Evolutionary conservation across 2,888 invertebrate genomes (phyloP), one percentile per base, ranked within the genome.

Genomic region (Macaria notata): DNA sequence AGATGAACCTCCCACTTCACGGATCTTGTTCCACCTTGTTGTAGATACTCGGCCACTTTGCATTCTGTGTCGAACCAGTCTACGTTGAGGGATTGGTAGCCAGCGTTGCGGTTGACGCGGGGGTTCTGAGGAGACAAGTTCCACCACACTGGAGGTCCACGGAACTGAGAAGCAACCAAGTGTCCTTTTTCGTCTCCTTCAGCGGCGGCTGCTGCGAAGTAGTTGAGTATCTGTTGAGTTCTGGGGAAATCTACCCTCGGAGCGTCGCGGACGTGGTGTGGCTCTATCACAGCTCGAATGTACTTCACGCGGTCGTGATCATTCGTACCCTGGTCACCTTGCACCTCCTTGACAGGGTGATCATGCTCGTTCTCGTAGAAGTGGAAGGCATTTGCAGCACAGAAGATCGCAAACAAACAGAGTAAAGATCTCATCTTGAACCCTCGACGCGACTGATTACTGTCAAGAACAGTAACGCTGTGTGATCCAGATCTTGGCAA

Each of bases 21-120:
- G 2, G 43, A n/a, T 0, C 44, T 43, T 29, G 43, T 30, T 7
- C 44, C 50, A 7, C 50, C 50, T 30, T 3, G 44, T 4, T 44
- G 33, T n/a, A 50, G 50, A 30, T 44, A 50, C 0, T 33, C 43
- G 5, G 44, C n/a, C 4, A 56, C 56, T 54, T 61, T 53, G 31
- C 60, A 61, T 8, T 61, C 60, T 0, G 60, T 47, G n/a, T 49
- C 53, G 45, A 49, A 61, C 60, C 60, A 61, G n/a, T 56, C 56
- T n/a, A 53, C 56, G 9, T 53, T 61, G 56, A 61, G 39, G 4
- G 60, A 45, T 36, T 46, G 50, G 42, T 39, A 56, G 8, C 47
- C 56, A 30, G 31, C 42, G 30, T 56, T 56, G 19, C 60, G 60
- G 19, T 61, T 61, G 7, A 61, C 60, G 2, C 53, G 42, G 1